phyloP scores from a whole-genome alignment of 1,140 invertebrate genomes.

The Laupala kohalensis region DNA sequence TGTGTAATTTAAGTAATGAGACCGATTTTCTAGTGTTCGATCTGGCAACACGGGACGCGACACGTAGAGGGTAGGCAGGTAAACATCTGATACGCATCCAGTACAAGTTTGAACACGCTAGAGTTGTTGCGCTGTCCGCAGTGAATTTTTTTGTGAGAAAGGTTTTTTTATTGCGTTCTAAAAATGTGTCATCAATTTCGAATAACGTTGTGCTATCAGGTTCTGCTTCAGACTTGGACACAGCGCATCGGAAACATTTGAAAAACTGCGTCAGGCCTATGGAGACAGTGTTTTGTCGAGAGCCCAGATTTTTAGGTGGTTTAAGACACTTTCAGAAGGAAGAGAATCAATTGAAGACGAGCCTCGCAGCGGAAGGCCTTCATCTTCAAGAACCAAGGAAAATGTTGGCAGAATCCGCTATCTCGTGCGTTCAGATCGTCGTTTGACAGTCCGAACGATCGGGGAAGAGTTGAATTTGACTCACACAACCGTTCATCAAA shows the following conservation, averaged over 20 bases:
- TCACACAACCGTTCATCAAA: conserved; percentile 18
- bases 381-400: conserved; percentile 14
- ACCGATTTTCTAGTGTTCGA: neutral
- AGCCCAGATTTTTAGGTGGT: conserved; percentile 10
- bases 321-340: conserved; percentile 17
- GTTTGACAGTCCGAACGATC: conserved; percentile 8
- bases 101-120: neutral
- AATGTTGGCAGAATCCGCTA: conserved; percentile 15
- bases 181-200: conserved; percentile 11
- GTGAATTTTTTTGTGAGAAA: too few relatives aligned
- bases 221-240: conserved; percentile 19
- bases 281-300: conserved; percentile 14
- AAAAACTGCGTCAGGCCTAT: conserved; percentile 15
- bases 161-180: conserved; percentile 10
- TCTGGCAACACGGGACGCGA: conserved; percentile 1
- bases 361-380: conserved; percentile 14
- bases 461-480: conserved; percentile 9
- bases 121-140: too few relatives aligned
- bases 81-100: neutral
- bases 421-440: conserved; percentile 13
- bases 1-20: conserved; percentile 8
- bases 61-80: neutral
- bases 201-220: conserved; percentile 19
- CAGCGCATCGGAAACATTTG: conserved; percentile 18
- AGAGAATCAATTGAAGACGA: conserved; percentile 15